phyloP scores from a whole-genome alignment of 2,888 invertebrate species.

The Pachymerium ferrugineum region DNA sequence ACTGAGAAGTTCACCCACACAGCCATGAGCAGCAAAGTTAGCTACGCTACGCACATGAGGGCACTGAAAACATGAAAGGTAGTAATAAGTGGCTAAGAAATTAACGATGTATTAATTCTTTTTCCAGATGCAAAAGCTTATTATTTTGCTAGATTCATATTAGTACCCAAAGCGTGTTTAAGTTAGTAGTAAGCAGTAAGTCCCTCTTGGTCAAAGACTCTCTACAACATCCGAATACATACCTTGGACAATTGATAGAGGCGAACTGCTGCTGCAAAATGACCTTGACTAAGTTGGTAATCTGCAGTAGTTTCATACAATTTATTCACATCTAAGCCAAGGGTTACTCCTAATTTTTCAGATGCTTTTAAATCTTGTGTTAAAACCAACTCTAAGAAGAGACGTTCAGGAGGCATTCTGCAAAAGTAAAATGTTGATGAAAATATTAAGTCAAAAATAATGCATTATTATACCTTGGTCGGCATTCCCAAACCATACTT shows the following conservation, averaged over 20 bases:
- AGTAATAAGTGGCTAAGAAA: not conserved
- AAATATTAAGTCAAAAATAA: conserved; percentile 40
- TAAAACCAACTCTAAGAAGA: conserved; percentile 57
- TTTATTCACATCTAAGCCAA: conserved; percentile 60
- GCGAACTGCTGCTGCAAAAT: conserved; percentile 68
- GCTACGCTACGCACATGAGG: conserved; percentile 57
- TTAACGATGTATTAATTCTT: too few relatives aligned
- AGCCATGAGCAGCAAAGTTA: conserved; percentile 59
- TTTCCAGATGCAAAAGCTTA: too few relatives aligned
- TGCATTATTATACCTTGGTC: conserved; percentile 55
- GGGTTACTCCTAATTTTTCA: conserved; percentile 56
- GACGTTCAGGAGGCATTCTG: conserved; percentile 38
- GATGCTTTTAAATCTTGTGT: conserved; percentile 55
- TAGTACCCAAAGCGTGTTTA: not conserved
- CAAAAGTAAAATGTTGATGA: not conserved
- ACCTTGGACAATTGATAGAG: conserved; percentile 75
- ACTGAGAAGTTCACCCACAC: conserved; percentile 57
- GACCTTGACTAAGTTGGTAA: conserved; percentile 65
- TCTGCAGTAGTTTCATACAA: conserved; percentile 73
- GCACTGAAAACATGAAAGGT: conserved; percentile 48
- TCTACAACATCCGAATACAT: conserved; percentile 34
- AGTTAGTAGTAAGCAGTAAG: too few relatives aligned
- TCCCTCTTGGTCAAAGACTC: not conserved
- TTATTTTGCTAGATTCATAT: not conserved
- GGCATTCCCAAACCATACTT: conserved; percentile 57